Evolutionary conservation across 2,888 invertebrate genomes (phyloP), one percentile per base, ranked within the genome.

Genomic region (Tuta absoluta): DNA sequence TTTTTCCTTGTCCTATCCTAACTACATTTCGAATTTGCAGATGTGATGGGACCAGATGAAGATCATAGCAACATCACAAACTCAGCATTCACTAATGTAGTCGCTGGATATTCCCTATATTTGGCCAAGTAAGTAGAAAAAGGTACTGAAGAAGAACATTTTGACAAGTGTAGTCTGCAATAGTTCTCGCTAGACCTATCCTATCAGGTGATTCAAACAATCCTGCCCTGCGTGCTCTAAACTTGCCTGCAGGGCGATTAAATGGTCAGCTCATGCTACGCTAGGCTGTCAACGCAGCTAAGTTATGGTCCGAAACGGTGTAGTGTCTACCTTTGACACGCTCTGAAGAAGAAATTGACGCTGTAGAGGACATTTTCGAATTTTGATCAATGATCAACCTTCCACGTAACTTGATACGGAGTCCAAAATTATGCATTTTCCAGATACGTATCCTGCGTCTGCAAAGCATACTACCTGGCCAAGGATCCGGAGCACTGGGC

Each of bases 11-110:
- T 38, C 38, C 2, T 41, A 14, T 1, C 41, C 10, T 4, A 33
- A 4, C 10, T 33, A 33, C 4, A 12, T 12, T 41, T 41, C 2
- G 14, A 14, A 0, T 67, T 82, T 78, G 51, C 72, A 93, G 92
- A 91, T 80, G 92, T 94, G 4, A 94, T 94, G 93, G 94, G 94
- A 0, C 94, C 94, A 0, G 94, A 94, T 69, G 94, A 94, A 85
- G 93, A 93, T 74, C 93, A 93, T 72, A 82, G 75, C 24, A 92
- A 93, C 71, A 83, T 94, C 1, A 90, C 89, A 21, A 93, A 94
- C 66, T 93, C 93, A 4, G 92, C 85, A 0, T 94, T 93, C 68
- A 94, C 94, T 1, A 94, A 94, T 72, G 93, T 93, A 0, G 88
- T 93, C 0, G 92, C 93, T 41, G 93, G 93, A 45, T 92, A 92